These are phyloP conservation scores for Hymenochirus boettgeri DNA, from an alignment of 2,113 vertebrate species.

Conservation along the genomic window DNA sequence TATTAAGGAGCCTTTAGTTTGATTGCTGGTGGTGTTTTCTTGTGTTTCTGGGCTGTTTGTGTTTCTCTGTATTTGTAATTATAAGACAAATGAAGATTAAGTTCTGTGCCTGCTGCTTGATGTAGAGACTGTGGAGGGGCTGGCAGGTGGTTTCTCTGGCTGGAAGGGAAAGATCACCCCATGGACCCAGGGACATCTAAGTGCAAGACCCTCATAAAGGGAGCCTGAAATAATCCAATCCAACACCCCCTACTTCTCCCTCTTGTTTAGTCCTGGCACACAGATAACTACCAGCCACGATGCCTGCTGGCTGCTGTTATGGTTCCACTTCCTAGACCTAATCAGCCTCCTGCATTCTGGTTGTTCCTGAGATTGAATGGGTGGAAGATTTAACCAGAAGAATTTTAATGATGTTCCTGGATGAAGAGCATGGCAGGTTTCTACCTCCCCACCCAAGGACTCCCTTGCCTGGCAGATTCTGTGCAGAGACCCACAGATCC, in stretches of 20 bases:
- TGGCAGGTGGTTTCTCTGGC: background rate
- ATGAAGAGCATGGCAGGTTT: background rate
- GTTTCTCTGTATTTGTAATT: background rate
- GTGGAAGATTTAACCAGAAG: conserved; percentile 2
- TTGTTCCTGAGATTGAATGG: conserved; percentile 10
- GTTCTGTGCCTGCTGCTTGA: conserved; percentile 12
- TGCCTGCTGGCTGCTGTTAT: background rate
- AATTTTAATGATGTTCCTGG: background rate
- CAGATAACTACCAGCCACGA: background rate
- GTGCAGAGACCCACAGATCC: too few relatives aligned
- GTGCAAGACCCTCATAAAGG: background rate
- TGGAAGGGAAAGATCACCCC: conserved; percentile 6
- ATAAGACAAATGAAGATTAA: background rate
- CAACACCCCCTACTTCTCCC: conserved; percentile 2
- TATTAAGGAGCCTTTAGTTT: too few relatives aligned
- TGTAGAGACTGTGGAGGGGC: background rate
- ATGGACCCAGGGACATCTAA: conserved; percentile 24
- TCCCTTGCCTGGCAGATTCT: background rate
- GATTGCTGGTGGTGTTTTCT: too few relatives aligned
- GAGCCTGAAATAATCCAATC: background rate
- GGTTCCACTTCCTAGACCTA: background rate
- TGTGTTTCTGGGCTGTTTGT: too few relatives aligned
- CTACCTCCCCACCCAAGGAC: background rate
- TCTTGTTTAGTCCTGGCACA: background rate
- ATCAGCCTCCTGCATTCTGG: background rate